Evolutionary conservation across 2,113 vertebrate genomes (phyloP), one percentile per base, ranked within the genome.

Genomic region (Rana temporaria): DNA sequence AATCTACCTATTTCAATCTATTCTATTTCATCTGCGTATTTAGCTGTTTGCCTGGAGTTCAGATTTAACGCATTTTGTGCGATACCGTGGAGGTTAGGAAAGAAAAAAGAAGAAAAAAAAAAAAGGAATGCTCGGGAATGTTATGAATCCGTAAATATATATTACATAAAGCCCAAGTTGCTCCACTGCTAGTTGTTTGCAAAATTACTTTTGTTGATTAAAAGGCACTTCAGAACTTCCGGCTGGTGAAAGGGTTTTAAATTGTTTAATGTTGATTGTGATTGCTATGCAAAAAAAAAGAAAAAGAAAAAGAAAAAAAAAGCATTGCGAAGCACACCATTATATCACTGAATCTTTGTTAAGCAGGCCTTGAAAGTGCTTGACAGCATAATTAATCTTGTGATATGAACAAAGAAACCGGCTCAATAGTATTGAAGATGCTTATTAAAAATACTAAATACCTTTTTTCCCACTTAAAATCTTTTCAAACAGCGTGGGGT

Each of bases 301-400:
- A 48, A 48, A 38, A 42, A 42, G 14, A 48, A 95, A 95, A 93
- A 90, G 91, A 38, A 42, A 42, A 48, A 48, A 95, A 95, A 93
- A 90, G 91, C 92, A 91, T 89, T 80, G 92, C 95, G 92, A 97
- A 96, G 95, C 95, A 92, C 94, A 96, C 92, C 96, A 96, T 97
- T 98, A 98, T 99, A 99, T 99, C 98, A 97, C 95, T 99, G 98
- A 97, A 99, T 99, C 98, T 99, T 99, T 98, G 98, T 99, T 99
- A 99, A 98, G 97, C 96, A 96, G 96, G 96, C 96, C 96, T 97
- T 97, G 97, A 97, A 96, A 97, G 95, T 95, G 93, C 89, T 95
- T 99, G 97, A 98, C 97, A 98, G 97, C 96, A 98, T 99, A 98
- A 99, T 99, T 99, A 98, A 99, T 99, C 97, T 99, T 98, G 95